Conservation (phyloP, 2,888 invertebrate species). For the Dusona sp. region DNA sequence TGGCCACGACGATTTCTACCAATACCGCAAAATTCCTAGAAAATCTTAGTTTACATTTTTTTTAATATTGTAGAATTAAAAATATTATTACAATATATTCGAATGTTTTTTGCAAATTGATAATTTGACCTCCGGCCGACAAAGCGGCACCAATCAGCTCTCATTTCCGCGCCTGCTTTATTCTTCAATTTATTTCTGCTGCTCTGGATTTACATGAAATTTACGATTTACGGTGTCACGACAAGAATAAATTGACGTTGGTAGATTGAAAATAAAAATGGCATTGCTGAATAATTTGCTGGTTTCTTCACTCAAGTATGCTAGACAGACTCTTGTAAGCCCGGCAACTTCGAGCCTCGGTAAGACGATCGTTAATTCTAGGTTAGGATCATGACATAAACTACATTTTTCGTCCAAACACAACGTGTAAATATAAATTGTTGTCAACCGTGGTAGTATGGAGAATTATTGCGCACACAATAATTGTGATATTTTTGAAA, state of each 20-base stretch:
- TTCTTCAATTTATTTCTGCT: neutral
- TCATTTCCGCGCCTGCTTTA: neutral
- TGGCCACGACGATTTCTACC: neutral
- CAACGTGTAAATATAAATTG: neutral
- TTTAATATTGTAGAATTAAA: neutral
- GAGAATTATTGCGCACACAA: no score
- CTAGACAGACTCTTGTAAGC: constrained; percentile 54
- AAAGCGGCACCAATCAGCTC: neutral
- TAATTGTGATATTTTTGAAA: no score
- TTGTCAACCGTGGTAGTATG: neutral
- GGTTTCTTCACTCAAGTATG: constrained; percentile 48
- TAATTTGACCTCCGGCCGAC: neutral
- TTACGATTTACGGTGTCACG: neutral
- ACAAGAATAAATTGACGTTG: neutral
- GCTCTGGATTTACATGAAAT: neutral
- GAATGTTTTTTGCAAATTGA: neutral
- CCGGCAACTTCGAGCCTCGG: constrained; percentile 45
- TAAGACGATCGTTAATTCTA: constrained; percentile 40
- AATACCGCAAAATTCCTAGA: neutral
- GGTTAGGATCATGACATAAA: constrained; percentile 28
- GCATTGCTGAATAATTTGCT: constrained; percentile 56
- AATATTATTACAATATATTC: neutral
- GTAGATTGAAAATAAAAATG: constrained; percentile 53
- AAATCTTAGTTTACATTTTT: neutral
- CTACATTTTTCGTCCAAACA: neutral